Percentiles rank a stretch among this genome's conserved stretches.
Conservation (phyloP, 2,797 vertebrate species). For the Notamacropus eugenii region DNA sequence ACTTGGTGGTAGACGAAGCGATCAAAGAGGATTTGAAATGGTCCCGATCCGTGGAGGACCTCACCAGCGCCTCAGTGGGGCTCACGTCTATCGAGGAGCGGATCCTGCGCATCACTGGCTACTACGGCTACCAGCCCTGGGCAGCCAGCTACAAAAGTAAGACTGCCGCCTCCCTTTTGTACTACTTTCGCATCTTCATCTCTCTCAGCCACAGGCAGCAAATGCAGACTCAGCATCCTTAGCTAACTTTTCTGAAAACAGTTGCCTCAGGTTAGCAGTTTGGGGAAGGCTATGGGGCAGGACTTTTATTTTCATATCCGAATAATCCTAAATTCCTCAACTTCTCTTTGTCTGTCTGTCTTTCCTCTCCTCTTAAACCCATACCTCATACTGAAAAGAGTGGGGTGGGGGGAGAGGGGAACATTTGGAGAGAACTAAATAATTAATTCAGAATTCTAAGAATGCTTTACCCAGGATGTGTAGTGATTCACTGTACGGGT, state of each 20-base stretch:
- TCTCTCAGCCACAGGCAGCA: neutral
- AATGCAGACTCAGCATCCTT: neutral
- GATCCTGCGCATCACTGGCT: slow-evolving; percentile 95
- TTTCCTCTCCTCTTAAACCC: neutral
- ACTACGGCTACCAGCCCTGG: slow-evolving; percentile 97
- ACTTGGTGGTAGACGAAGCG: slow-evolving; percentile 94
- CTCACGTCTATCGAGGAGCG: slow-evolving; percentile 93
- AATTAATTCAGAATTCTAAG: neutral
- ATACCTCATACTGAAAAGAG: neutral
- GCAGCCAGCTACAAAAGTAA: slow-evolving; percentile 93
- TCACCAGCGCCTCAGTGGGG: slow-evolving; percentile 91
- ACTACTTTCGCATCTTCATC: too few relatives aligned
- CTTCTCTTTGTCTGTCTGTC: neutral
- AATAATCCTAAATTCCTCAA: neutral
- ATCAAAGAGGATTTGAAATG: slow-evolving; percentile 96
- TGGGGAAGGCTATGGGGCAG: neutral
- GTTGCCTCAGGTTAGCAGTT: slow-evolving; percentile 3
- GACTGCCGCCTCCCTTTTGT: slow-evolving; percentile 62
- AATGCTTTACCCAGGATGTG: neutral
- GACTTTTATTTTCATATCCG: neutral
- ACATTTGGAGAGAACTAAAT: neutral
- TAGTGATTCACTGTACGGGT: neutral
- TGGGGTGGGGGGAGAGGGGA: neutral
- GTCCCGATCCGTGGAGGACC: slow-evolving; percentile 95
- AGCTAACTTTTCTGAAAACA: neutral